phyloP scores from a whole-genome alignment of 2,888 invertebrate genomes.

The Aromia moschata region DNA sequence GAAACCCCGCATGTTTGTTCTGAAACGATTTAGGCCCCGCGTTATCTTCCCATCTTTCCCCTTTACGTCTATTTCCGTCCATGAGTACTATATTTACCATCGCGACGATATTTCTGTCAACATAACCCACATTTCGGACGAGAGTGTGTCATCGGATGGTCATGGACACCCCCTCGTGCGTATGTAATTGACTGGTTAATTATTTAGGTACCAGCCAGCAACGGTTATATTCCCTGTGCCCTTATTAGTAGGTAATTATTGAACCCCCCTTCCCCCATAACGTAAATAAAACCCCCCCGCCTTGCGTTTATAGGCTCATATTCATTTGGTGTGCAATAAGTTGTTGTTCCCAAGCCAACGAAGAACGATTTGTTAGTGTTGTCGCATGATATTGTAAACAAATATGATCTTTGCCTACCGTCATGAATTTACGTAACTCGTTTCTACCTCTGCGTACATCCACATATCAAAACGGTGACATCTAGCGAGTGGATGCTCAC shows the following conservation, averaged over 20 bases:
- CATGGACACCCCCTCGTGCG: slow-evolving; percentile 8
- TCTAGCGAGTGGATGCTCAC: slow-evolving; percentile 7
- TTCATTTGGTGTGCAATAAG: too few species aligned
- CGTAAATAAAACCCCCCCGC: too few species aligned
- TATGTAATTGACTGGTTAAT: slow-evolving; percentile 7
- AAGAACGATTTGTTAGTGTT: too few species aligned
- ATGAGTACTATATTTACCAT: slow-evolving; percentile 13
- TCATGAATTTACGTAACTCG: too few species aligned
- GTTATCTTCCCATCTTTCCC: slow-evolving; percentile 38
- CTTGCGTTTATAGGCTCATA: too few species aligned
- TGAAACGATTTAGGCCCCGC: slow-evolving; percentile 40
- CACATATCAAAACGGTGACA: slow-evolving; percentile 2
- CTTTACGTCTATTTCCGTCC: slow-evolving; percentile 35
- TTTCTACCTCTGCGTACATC: background rate
- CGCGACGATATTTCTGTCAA: slow-evolving; percentile 11
- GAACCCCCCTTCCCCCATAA: too few species aligned
- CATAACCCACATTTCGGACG: slow-evolving; percentile 18
- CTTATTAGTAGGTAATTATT: slow-evolving; percentile 13
- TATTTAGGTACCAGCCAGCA: background rate
- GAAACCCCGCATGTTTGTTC: too few species aligned
- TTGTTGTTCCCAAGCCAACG: too few species aligned
- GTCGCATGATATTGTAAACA: too few species aligned
- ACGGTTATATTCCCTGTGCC: slow-evolving; percentile 1
- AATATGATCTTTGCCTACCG: background rate
- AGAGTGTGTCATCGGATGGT: slow-evolving; percentile 20